A percentile compares a stretch with the other conserved stretches of the same genome.
phyloP scores from a whole-genome alignment of 2,888 invertebrate genomes.

The Hymenopus coronatus region DNA sequence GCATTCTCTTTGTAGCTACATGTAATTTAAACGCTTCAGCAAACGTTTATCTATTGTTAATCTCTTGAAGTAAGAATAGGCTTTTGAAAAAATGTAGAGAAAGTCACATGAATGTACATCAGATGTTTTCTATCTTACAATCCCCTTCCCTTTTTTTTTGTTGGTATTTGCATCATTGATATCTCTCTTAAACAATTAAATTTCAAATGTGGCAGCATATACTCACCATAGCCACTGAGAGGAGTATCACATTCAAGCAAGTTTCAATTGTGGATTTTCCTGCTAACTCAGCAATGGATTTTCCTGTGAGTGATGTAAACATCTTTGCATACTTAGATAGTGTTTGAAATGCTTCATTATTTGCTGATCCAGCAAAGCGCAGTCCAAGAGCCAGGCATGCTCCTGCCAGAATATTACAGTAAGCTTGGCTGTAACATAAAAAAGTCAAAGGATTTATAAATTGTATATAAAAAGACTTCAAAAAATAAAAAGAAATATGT shows the following conservation, averaged over 20 bases:
- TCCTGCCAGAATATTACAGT: conserved; percentile 93
- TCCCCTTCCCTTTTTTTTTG: no score
- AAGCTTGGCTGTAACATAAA: conserved; percentile 72
- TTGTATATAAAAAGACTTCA: not conserved
- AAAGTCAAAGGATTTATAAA: not conserved
- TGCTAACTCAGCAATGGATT: conserved; percentile 79
- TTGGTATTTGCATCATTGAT: not conserved
- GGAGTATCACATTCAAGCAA: conserved; percentile 77
- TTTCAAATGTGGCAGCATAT: not conserved
- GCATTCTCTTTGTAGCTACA: no score
- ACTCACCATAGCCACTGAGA: conserved; percentile 75
- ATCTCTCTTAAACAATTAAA: not conserved
- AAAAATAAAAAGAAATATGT: not conserved
- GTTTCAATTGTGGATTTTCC: conserved; percentile 89
- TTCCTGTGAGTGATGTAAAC: conserved; percentile 65
- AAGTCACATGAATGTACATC: no score
- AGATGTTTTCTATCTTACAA: no score
- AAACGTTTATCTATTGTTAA: no score
- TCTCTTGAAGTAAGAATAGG: no score
- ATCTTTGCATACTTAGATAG: conserved; percentile 70
- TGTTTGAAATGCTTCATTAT: conserved; percentile 74
- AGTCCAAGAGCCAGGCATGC: conserved; percentile 92
- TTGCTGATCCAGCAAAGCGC: conserved; percentile 89
- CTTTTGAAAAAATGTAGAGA: no score
- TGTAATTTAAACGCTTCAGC: no score